Evolutionary conservation across 1,140 invertebrate genomes (phyloP).

Genomic region (Saccostrea echinata): DNA sequence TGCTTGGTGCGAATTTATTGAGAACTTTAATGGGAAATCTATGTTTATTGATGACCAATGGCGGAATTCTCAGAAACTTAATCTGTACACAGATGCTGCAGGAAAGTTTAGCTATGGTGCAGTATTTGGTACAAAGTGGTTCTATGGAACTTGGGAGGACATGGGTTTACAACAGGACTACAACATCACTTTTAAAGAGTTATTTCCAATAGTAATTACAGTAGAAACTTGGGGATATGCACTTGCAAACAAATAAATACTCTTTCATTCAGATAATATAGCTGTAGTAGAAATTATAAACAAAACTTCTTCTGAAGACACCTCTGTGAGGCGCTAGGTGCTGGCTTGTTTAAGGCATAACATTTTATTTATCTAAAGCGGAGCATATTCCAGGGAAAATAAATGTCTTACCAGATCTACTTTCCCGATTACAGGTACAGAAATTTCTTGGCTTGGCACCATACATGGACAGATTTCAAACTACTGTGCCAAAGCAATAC

Average conservation of each 20-base stretch:
- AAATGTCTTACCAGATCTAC: constrained; percentile 39
- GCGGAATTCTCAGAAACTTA: too few relatives aligned
- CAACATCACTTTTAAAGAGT: too few relatives aligned
- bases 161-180: too few relatives aligned
- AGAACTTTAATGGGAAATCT: too few relatives aligned
- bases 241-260: constrained; percentile 25
- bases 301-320: constrained; percentile 52
- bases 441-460: neutral
- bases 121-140: too few relatives aligned
- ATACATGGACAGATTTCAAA: neutral
- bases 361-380: constrained; percentile 15
- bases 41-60: too few relatives aligned
- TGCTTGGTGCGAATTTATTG: too few relatives aligned
- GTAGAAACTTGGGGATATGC: too few relatives aligned
- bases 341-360: constrained; percentile 11
- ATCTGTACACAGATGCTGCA: too few relatives aligned
- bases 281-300: constrained; percentile 53
- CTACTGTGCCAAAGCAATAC: neutral
- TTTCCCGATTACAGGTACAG: constrained; percentile 48
- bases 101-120: too few relatives aligned
- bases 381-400: constrained; percentile 33
- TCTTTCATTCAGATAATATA: constrained; percentile 51
- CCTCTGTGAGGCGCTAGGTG: constrained; percentile 43
- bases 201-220: too few relatives aligned
- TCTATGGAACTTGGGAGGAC: too few relatives aligned